These are phyloP conservation scores for Rhabdomys pumilio DNA, from an alignment of 2,797 vertebrate species.

Conservation along the genomic window DNA sequence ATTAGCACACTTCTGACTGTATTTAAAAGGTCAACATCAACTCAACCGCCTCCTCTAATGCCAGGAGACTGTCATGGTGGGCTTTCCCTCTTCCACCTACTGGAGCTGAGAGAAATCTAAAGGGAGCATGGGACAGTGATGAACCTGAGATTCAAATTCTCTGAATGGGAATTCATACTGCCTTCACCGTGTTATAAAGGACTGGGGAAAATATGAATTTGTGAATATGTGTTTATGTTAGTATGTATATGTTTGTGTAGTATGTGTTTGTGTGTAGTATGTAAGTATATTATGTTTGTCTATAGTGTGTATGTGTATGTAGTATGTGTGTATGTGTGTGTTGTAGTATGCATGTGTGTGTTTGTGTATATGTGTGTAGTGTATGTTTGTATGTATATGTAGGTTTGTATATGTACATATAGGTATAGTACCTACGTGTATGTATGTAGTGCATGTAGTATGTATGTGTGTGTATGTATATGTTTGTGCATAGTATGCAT, in stretches of 20 bases:
- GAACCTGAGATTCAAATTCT: not conserved
- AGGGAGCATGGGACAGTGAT: no score
- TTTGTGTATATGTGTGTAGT: not conserved
- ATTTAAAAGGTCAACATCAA: not conserved
- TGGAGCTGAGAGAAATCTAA: not conserved
- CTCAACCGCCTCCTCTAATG: not conserved
- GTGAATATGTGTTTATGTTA: not conserved
- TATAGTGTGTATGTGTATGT: not conserved
- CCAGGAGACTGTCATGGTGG: not conserved
- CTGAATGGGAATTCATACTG: not conserved
- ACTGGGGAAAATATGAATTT: not conserved
- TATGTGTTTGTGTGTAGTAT: not conserved
- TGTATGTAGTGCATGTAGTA: not conserved
- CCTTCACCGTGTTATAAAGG: not conserved
- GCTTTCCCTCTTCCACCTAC: not conserved
- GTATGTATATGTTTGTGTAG: not conserved
- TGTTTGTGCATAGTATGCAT: not conserved
- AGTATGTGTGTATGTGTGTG: not conserved
- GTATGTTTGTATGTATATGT: not conserved
- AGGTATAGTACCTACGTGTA: not conserved
- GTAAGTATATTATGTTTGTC: not conserved
- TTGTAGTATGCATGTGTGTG: not conserved
- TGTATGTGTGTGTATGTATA: not conserved
- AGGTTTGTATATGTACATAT: not conserved
- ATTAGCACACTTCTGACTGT: not conserved